These are phyloP conservation scores for Argentina silus DNA, from an alignment of 2,797 vertebrate genomes.

Conservation along the genomic window DNA sequence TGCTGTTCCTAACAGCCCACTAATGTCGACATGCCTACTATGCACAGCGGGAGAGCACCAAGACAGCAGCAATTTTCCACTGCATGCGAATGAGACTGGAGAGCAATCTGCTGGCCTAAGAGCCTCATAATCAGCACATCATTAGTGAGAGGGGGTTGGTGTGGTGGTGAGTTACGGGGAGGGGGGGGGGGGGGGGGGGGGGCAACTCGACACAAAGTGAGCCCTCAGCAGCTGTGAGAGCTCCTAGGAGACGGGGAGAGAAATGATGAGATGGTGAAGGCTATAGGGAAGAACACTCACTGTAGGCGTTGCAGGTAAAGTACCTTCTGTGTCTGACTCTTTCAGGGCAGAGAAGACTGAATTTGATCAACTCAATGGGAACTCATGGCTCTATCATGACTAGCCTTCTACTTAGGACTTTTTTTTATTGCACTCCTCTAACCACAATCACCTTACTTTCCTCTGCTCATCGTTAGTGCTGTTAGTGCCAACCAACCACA, in stretches of 20 bases:
- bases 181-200: slow-evolving; percentile 23
- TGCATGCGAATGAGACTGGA: slow-evolving; percentile 75
- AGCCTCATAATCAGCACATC: slow-evolving; percentile 80
- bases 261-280: slow-evolving; percentile 31
- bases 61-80: slow-evolving; percentile 77
- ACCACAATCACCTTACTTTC: too few species aligned
- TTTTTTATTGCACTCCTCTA: too few species aligned
- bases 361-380: too few species aligned
- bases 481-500: too few species aligned
- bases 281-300: slow-evolving; percentile 26
- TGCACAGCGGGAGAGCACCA: slow-evolving; percentile 61
- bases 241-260: slow-evolving; percentile 22
- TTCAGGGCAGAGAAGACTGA: too few species aligned
- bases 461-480: slow-evolving; percentile 16
- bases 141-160: slow-evolving; percentile 69
- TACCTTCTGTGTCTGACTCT: too few species aligned
- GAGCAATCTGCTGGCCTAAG: slow-evolving; percentile 76
- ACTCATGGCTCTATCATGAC: too few species aligned
- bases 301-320: too few species aligned
- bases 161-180: slow-evolving; percentile 48
- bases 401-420: too few species aligned
- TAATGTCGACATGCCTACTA: slow-evolving; percentile 78
- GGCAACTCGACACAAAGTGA: slow-evolving; percentile 56
- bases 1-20: slow-evolving; percentile 72
- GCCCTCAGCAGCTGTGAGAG: slow-evolving; percentile 51